Base-by-base conservation (phyloP, 2,888 invertebrate species). In the Eretmocerus hayati region DNA sequence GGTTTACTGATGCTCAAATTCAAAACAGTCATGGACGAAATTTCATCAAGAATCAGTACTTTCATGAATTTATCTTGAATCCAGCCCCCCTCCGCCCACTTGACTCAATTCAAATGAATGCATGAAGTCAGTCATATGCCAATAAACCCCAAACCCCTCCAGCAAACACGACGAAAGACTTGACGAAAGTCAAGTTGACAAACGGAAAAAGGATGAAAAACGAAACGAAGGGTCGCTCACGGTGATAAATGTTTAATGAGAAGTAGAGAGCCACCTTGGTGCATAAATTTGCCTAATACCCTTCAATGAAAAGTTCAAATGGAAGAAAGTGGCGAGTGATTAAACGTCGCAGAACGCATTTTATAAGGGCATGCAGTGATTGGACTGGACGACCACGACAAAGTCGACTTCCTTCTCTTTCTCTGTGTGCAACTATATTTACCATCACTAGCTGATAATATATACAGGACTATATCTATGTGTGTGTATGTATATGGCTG, bases 171-270 rank as follows among this genome's bases (percentile, higher is more conserved):
- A 30, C 8, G 30, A 30, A 13, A 30, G 13, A 13, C 8, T 9
- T 30, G 13, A 30, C 8, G 8, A 5, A 32, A 3, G n/a, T 18
- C 30, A 20, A 18, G 15, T 16, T 20, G 18, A 42, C 16, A 32
- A 42, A 42, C 22, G 13, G 37, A 38, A 15, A 18, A 19, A 37
- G 16, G 22, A 46, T 15, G 13, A 41, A 39, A 20, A 42, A 38
- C 8, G 22, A 46, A 13, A 11, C 30, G 32, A 20, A 36, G 4
- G 20, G 18, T 11, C 11, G 21, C 30, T 6, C 26, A 11, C 26
- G 26, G 44, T 60, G 60, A 62, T 62, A 57, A 63, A 64, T 62
- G 57, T 63, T 57, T 63, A 61, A 64, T 55, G 59, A 61, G 58
- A 37, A n/a, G n/a, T n/a, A n/a, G n/a, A n/a, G n/a, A n/a, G n/a